phyloP scores from a whole-genome alignment of 2,797 vertebrate genomes.

The Dipus sagitta region DNA sequence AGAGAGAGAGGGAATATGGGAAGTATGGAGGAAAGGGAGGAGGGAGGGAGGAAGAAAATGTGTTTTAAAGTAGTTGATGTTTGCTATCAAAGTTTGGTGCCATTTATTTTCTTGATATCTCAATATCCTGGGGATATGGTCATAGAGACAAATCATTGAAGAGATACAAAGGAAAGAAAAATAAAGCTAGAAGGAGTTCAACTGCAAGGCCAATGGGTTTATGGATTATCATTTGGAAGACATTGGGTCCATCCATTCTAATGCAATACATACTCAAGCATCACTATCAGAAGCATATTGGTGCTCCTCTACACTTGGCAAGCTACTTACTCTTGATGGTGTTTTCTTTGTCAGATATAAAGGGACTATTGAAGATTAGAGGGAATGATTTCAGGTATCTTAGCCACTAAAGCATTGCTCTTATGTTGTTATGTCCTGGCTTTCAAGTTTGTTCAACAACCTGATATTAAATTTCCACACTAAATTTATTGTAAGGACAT shows the following conservation, averaged over 20 bases:
- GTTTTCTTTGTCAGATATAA: too few species aligned
- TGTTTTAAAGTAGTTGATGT: too few species aligned
- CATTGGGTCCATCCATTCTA: not conserved
- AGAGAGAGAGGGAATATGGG: not conserved
- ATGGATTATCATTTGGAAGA: not conserved
- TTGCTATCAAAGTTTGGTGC: not conserved
- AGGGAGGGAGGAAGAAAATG: too few species aligned
- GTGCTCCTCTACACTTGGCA: not conserved
- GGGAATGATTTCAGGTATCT: not conserved
- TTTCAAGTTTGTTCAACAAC: slow-evolving; percentile 30
- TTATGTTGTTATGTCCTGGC: not conserved
- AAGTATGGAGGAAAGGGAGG: too few species aligned
- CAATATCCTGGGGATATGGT: not conserved
- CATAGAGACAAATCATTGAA: not conserved
- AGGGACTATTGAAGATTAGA: slow-evolving; percentile 6
- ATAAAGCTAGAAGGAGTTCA: not conserved
- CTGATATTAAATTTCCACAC: not conserved
- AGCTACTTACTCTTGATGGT: not conserved
- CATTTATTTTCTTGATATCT: not conserved
- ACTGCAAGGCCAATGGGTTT: not conserved
- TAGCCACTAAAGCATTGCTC: not conserved
- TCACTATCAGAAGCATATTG: not conserved
- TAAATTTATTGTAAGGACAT: not conserved
- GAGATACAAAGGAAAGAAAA: not conserved
- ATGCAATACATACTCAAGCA: not conserved